Evolutionary conservation across 2,888 invertebrate genomes (phyloP).

Genomic region (Lasioglossum figueresi): DNA sequence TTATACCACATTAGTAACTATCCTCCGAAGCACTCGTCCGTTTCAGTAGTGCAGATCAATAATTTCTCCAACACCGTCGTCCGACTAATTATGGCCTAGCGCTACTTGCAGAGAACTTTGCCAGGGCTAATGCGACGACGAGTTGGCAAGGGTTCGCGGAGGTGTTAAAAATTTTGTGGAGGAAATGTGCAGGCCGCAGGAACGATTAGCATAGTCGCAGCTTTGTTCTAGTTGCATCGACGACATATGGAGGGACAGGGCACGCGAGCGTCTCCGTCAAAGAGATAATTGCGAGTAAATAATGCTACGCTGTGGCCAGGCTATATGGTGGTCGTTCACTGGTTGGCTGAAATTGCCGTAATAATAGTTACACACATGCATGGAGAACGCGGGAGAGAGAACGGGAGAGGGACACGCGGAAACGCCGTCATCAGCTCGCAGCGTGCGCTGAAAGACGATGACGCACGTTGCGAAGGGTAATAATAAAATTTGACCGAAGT

Average conservation of each 20-base stretch:
- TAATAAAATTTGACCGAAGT: conserved; percentile 45
- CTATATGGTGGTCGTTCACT: conserved; percentile 35
- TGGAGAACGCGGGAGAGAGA: not conserved
- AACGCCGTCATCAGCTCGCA: not conserved
- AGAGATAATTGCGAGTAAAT: conserved; percentile 60
- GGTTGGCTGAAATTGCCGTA: conserved; percentile 46
- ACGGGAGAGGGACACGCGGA: not conserved
- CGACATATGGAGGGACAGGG: conserved; percentile 35
- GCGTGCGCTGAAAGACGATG: conserved; percentile 28
- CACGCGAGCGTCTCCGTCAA: conserved; percentile 43
- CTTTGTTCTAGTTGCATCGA: conserved; percentile 17
- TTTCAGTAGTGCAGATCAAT: not conserved
- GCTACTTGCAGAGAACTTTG: not conserved
- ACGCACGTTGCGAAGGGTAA: conserved; percentile 19
- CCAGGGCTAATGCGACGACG: not conserved
- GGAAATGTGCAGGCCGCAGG: conserved; percentile 11
- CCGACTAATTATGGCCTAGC: not conserved
- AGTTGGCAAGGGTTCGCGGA: not conserved
- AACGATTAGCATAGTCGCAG: conserved; percentile 41
- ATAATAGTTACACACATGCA: conserved; percentile 42
- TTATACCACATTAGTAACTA: too few species aligned
- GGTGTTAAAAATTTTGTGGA: not conserved
- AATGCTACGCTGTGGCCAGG: conserved; percentile 47
- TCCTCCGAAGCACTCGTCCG: not conserved
- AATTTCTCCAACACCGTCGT: not conserved